phyloP scores from a whole-genome alignment of 2,888 invertebrate genomes.

The Dugesia japonica region DNA sequence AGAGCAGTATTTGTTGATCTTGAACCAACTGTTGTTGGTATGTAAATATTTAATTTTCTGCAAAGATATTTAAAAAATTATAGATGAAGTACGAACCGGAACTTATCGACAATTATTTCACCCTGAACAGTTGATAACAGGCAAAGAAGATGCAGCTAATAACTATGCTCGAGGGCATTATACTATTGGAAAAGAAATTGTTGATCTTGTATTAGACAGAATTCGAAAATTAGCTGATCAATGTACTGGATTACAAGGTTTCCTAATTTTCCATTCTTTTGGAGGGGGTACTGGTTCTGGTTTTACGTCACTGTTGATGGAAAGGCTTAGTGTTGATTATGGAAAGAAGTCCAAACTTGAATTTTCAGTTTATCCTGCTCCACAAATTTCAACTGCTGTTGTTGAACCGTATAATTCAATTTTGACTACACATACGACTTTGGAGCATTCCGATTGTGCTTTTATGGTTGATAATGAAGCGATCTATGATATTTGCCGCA shows the following conservation, averaged over 20 bases:
- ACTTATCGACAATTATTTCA: no score
- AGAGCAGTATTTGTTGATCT: conserved; percentile 75
- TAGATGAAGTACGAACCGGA: conserved; percentile 50
- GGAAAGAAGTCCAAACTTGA: conserved; percentile 40
- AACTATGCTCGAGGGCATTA: conserved; percentile 59
- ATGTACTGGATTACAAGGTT: conserved; percentile 55
- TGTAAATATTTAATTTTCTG: no score
- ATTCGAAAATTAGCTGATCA: conserved; percentile 60
- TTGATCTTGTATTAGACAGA: conserved; percentile 58
- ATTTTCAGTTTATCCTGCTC: conserved; percentile 43
- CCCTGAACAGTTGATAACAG: conserved; percentile 40
- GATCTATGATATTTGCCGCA: conserved; percentile 51
- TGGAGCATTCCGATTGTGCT: conserved; percentile 81
- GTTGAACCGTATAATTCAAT: conserved; percentile 43
- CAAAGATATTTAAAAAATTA: no score
- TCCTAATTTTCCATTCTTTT: conserved; percentile 40
- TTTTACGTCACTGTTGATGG: conserved; percentile 45
- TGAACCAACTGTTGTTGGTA: conserved; percentile 76
- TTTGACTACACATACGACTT: conserved; percentile 60
- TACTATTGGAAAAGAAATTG: conserved; percentile 61
- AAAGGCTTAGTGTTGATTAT: conserved; percentile 36
- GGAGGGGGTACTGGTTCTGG: conserved; percentile 45
- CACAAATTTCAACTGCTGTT: conserved; percentile 42
- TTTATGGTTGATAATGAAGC: conserved; percentile 43
- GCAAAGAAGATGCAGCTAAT: conserved; percentile 72